A percentile compares a stretch with the other conserved stretches of the same genome.
phyloP scores from a whole-genome alignment of 2,888 invertebrate species.

The Spodoptera exigua region DNA sequence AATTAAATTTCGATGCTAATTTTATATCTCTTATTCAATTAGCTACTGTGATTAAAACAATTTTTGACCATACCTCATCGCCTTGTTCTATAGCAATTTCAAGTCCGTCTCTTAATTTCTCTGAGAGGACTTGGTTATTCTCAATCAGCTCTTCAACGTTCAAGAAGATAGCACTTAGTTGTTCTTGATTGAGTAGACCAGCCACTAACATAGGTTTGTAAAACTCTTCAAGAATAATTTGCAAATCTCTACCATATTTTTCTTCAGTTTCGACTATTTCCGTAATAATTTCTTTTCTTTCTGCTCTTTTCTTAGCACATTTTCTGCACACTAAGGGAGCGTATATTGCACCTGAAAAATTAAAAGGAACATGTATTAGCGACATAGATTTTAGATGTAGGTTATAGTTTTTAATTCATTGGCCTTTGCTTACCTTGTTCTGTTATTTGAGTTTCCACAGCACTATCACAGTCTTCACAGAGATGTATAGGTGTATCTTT shows the following conservation, averaged over 20 bases:
- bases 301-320: slow-evolving; percentile 95
- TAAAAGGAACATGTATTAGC: neutral
- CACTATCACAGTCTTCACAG: slow-evolving; percentile 96
- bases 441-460: slow-evolving; percentile 93
- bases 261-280: slow-evolving; percentile 99
- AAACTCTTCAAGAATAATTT: slow-evolving; percentile 97
- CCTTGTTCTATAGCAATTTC: slow-evolving; percentile 95
- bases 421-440: slow-evolving; percentile 86
- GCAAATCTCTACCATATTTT: slow-evolving; percentile 97
- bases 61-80: slow-evolving; percentile 87
- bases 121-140: slow-evolving; percentile 95
- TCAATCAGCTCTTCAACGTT: slow-evolving; percentile 97
- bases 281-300: slow-evolving; percentile 97
- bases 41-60: no score
- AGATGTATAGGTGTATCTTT: slow-evolving; percentile 91
- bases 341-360: slow-evolving; percentile 90
- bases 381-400: no score
- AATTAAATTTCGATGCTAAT: no score
- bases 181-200: slow-evolving; percentile 96
- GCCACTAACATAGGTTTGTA: slow-evolving; percentile 98
- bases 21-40: neutral
- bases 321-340: slow-evolving; percentile 95
- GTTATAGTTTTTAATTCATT: no score
- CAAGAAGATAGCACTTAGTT: slow-evolving; percentile 96
- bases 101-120: slow-evolving; percentile 95